phyloP scores from a whole-genome alignment of 2,888 invertebrate genomes.

The Epistrophe eligans region DNA sequence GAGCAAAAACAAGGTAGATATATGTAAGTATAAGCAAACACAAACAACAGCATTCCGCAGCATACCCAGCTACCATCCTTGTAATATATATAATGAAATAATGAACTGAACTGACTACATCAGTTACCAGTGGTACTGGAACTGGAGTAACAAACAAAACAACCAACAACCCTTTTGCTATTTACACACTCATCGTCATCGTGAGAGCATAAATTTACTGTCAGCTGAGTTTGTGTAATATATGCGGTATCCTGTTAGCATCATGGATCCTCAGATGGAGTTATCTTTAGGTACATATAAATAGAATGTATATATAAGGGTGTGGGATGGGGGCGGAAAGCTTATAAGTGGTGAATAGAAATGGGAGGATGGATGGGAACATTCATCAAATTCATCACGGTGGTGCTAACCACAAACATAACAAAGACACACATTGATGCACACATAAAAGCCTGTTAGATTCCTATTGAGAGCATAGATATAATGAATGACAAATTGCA shows the following conservation, averaged over 20 bases:
- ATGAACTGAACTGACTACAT: slow-evolving; percentile 34
- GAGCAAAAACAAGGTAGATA: slow-evolving; percentile 40
- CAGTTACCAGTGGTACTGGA: background rate
- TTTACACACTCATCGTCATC: slow-evolving; percentile 55
- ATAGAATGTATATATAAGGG: no score
- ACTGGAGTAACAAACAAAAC: slow-evolving; percentile 54
- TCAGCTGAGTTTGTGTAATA: slow-evolving; percentile 48
- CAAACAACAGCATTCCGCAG: slow-evolving; percentile 1
- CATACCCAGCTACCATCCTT: background rate
- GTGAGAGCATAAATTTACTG: slow-evolving; percentile 68
- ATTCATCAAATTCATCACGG: slow-evolving; percentile 51
- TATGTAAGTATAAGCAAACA: background rate
- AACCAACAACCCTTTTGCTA: slow-evolving; percentile 50
- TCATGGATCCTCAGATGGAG: background rate
- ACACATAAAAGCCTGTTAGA: slow-evolving; percentile 42
- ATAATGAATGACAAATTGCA: slow-evolving; percentile 72
- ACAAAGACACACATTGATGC: slow-evolving; percentile 21
- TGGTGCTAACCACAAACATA: slow-evolving; percentile 49
- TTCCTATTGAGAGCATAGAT: slow-evolving; percentile 61
- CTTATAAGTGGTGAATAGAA: slow-evolving; percentile 10
- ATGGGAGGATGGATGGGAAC: slow-evolving; percentile 33
- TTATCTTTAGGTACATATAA: background rate
- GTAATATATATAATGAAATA: slow-evolving; percentile 40
- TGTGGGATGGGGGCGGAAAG: background rate
- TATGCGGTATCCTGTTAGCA: slow-evolving; percentile 28